Conservation (phyloP, 1,140 invertebrate species). For the Maniola jurtina region DNA sequence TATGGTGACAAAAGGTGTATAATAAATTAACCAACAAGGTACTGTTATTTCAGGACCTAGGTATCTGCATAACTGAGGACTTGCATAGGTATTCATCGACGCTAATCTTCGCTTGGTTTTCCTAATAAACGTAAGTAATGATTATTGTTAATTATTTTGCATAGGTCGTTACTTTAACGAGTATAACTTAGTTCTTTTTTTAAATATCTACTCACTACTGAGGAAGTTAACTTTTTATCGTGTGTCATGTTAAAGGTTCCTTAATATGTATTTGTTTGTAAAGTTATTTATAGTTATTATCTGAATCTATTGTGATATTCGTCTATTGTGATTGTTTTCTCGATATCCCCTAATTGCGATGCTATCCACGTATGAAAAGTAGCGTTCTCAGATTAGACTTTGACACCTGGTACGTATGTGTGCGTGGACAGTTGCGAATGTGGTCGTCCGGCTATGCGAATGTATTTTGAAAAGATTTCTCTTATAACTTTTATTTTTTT, state of each 20-base stretch:
- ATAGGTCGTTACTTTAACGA: too few species aligned
- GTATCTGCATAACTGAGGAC: neutral
- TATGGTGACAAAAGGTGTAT: conserved; percentile 37
- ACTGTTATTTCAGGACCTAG: conserved; percentile 41
- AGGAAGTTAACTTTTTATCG: too few species aligned
- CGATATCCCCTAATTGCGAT: neutral
- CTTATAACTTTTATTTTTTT: conserved; percentile 13
- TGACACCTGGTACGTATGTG: conserved; percentile 49
- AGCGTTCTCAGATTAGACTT: conserved; percentile 61
- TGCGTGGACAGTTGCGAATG: conserved; percentile 33
- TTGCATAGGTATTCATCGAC: neutral
- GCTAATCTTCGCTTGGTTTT: too few species aligned
- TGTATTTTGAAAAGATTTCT: conserved; percentile 44
- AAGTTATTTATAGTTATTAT: too few species aligned
- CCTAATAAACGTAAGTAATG: too few species aligned
- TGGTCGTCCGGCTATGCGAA: conserved; percentile 50
- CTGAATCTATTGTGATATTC: neutral
- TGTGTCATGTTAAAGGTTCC: too few species aligned
- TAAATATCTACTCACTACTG: too few species aligned
- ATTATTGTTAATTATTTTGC: too few species aligned
- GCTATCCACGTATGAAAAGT: conserved; percentile 24
- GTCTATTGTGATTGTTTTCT: neutral
- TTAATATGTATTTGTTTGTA: too few species aligned
- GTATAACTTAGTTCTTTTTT: too few species aligned
- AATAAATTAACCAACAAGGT: conserved; percentile 45